Evolutionary conservation across 2,888 invertebrate genomes (phyloP).

Genomic region (Tethea ocularis): DNA sequence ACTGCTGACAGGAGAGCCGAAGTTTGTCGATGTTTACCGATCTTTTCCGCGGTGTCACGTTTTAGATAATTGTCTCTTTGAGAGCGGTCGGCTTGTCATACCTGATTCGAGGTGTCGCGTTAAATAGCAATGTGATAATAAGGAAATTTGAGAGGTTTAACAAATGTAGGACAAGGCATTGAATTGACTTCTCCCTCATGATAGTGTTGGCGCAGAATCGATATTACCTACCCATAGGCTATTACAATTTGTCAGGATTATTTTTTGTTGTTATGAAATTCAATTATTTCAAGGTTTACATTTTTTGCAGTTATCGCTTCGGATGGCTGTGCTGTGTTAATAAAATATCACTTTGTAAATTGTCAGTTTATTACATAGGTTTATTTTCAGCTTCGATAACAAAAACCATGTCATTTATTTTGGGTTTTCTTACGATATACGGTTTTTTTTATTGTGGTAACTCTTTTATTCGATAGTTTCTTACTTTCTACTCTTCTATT

Average conservation of each 20-base stretch:
- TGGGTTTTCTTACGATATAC: no score
- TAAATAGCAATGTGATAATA: conserved; percentile 24
- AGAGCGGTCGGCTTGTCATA: conserved; percentile 12
- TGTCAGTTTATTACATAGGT: no score
- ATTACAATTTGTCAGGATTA: neutral
- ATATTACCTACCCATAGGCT: neutral
- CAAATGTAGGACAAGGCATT: conserved; percentile 25
- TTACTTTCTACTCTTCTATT: no score
- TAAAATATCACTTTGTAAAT: no score
- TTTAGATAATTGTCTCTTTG: conserved; percentile 28
- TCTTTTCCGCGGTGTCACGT: conserved; percentile 7
- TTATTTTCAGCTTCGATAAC: no score
- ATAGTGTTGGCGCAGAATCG: neutral
- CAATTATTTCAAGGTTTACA: no score
- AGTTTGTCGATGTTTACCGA: neutral
- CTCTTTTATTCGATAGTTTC: no score
- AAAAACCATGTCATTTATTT: no score
- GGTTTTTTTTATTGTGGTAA: no score
- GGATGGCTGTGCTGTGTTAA: no score
- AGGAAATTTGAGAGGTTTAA: conserved; percentile 26
- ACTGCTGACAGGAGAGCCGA: conserved; percentile 1
- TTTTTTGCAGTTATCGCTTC: no score
- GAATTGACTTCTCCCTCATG: conserved; percentile 30
- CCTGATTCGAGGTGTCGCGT: conserved; percentile 14
- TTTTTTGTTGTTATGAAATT: no score